These are phyloP conservation scores for Acanthoscelides obtectus DNA, from an alignment of 2,888 invertebrate genomes.

Conservation along the genomic window DNA sequence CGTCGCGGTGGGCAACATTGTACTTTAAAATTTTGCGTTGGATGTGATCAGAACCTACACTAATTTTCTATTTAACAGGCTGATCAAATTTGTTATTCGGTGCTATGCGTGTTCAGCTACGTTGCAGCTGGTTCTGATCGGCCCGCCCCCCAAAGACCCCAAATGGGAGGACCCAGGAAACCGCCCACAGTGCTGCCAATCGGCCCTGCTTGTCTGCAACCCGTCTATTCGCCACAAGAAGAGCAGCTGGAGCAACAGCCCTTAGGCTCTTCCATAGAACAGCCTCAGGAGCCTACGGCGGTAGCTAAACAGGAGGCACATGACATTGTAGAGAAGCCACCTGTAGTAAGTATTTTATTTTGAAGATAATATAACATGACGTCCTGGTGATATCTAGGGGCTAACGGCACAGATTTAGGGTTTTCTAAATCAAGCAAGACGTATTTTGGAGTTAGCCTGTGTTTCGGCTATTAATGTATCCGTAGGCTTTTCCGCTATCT, in stretches of 20 bases:
- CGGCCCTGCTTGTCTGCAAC: constrained; percentile 15
- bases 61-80: constrained; percentile 59
- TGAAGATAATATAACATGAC: too few species aligned
- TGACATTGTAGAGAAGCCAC: neutral
- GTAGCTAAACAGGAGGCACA: neutral
- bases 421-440: too few species aligned
- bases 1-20: too few species aligned
- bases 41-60: too few species aligned
- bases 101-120: constrained; percentile 98
- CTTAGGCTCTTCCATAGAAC: too few species aligned
- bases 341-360: neutral
- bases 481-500: too few species aligned
- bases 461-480: too few species aligned
- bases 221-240: constrained; percentile 13
- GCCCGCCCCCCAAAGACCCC: neutral
- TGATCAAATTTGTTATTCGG: constrained; percentile 98
- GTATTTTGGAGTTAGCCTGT: too few species aligned
- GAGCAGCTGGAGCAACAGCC: constrained; percentile 8
- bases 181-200: constrained; percentile 10
- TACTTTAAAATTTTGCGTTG: too few species aligned
- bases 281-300: too few species aligned
- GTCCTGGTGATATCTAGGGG: too few species aligned
- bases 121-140: constrained; percentile 84
- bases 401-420: too few species aligned
- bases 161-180: neutral